Evolutionary conservation across 2,888 invertebrate species (phyloP), one percentile per base, ranked within the genome.

Genomic region (Calephelis perditalis): DNA sequence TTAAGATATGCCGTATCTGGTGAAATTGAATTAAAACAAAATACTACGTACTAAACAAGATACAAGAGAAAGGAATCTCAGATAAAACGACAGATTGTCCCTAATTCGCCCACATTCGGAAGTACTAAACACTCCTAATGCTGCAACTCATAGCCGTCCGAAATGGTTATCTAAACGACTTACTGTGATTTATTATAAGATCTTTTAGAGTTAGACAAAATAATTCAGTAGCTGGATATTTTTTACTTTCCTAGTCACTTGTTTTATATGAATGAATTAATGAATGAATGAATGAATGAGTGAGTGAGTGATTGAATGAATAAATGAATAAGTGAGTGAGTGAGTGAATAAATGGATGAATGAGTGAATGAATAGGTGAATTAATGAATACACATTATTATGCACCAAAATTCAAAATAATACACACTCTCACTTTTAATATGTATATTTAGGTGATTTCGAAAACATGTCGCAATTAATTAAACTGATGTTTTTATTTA

Each of bases 151-250:
- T 65, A 64, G 62, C 64, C 60, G 73, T 76, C 73, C 72, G 64
- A 75, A 75, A 75, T 70, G 73, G 74, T 81, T 85, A 86, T 85
- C 84, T 86, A 76, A 82, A 85, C 77, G 76, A 74, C 71, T 68
- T 67, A 66, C 64, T 11, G 35, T 75, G 75, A 72, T 71, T 72
- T 71, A 72, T 65, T 58, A 64, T 63, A 63, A 54, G 65, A 63
- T 68, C 55, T 54, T 57, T 61, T 64, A 67, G 61, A 58, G 62
- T 59, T 55, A 47, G 54, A 56, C 63, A 47, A 61, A 10, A 35
- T 52, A 62, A 59, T 67, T 59, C 56, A 58, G 62, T 49, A 59
- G 60, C 35, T 43, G 40, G 57, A 54, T 61, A 47, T 59, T 52
- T 45, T 57, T 36, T 47, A 7, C 12, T 12, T 45, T 45, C 45